Evolutionary conservation across 2,797 vertebrate species (phyloP), one percentile per base, ranked within the genome.

Genomic region (Merluccius polli): DNA sequence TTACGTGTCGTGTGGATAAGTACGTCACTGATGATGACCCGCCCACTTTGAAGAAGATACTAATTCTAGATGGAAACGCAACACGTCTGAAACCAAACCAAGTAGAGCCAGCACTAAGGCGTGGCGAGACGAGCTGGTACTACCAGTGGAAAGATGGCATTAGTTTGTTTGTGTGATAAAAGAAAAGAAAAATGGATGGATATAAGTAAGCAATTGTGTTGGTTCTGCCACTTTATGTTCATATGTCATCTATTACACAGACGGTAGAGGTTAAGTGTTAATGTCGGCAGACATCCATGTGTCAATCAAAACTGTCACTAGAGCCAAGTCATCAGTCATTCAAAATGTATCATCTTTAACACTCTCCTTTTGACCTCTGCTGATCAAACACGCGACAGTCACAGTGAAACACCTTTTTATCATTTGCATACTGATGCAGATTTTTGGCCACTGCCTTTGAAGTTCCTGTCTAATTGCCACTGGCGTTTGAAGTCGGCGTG

Each of bases 401-500:
- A 68, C 63, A 38, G 75, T 71, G 73, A 79, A 30, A 16, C 59
- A 38, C 77, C 72, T 31, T 72, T 73, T 24, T 32, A 80, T 48
- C 73, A 83, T 85, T 71, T 81, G 74, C 76, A 78, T 81, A 84
- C 83, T 79, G 67, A 82, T 80, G 71, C 78, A 84, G 73, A 78
- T 86, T 80, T 65, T 12, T 11, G 59, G 10, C 31, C 24, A 21
- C 75, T 75, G 29, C 68, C 87, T 92, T 90, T 90, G 79, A 87
- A 85, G 80, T 85, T 75, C 69, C 73, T 36, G 38, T 80, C 72
- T 91, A 82, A 90, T 88, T 86, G 81, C 70, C 33, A 67, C 84
- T 87, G 86, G 65, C 77, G 83, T 91, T 88, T 89, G 81, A 90
- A 89, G 87, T 83, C 36, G n/a, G 70, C 35, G n/a, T 7, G 16